Conservation (phyloP, 2,888 invertebrate genomes). For the Torymus aiolomorphi region DNA sequence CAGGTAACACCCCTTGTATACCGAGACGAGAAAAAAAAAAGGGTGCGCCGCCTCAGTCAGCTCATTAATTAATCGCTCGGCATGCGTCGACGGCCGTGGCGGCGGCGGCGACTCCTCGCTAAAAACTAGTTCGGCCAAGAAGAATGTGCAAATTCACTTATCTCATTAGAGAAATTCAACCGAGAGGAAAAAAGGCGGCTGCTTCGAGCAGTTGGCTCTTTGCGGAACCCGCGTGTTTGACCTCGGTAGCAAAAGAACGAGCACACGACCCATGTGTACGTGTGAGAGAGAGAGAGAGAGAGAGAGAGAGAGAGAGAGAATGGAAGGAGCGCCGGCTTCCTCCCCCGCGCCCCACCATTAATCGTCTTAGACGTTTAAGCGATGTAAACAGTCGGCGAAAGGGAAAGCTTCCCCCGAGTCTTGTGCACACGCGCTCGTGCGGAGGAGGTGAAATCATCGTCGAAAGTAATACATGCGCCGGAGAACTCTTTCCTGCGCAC, state of each 20-base stretch:
- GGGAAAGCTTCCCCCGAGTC: conserved; percentile 65
- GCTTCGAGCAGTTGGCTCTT: conserved; percentile 30
- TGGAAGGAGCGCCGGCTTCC: neutral
- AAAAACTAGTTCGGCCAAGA: conserved; percentile 46
- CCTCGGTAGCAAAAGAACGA: conserved; percentile 49
- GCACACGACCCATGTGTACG: too few relatives aligned
- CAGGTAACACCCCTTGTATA: conserved; percentile 25
- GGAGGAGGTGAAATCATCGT: conserved; percentile 64
- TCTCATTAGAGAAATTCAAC: conserved; percentile 55
- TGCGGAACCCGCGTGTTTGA: conserved; percentile 25
- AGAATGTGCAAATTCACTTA: conserved; percentile 57
- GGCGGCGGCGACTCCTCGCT: neutral
- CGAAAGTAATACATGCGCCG: conserved; percentile 65
- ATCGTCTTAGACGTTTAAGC: conserved; percentile 71
- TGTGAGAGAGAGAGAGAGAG: neutral
- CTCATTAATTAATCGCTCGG: conserved; percentile 53
- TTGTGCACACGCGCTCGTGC: conserved; percentile 8
- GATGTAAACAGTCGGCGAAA: conserved; percentile 70
- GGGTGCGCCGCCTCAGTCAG: conserved; percentile 31
- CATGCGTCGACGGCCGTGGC: too few relatives aligned
- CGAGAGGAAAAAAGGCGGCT: conserved; percentile 44
- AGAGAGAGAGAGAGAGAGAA: conserved; percentile 1
- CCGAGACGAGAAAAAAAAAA: conserved; percentile 24
- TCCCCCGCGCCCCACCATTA: conserved; percentile 61
- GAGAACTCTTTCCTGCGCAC: conserved; percentile 60